Evolutionary conservation across 2,888 invertebrate genomes (phyloP), one percentile per base, ranked within the genome.

Genomic region (Synergus japonicus): DNA sequence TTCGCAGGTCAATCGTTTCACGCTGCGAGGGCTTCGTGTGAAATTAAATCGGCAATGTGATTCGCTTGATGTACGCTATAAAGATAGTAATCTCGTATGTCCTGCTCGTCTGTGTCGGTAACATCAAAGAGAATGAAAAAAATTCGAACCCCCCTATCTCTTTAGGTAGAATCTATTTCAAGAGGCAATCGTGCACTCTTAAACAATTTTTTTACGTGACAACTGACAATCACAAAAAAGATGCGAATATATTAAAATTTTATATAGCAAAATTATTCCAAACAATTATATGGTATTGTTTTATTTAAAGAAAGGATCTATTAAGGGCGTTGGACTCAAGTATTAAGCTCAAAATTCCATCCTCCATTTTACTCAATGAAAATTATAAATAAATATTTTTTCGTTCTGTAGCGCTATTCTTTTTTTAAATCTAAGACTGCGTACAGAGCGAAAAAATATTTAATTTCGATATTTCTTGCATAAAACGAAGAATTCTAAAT

Each of bases 21-120:
- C 69, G 69, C 46, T 44, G 46, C 22, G 69, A 69, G 46, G 44
- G 49, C 46, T 69, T 69, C 69, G 69, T 69, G 69, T 69, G 69
- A 69, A 69, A 69, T 69, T 69, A 69, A 69, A 69, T 69, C 69
- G 69, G 69, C 69, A 69, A 69, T 69, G 44, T 46, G 69, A 69
- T 69, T 69, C 69, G 69, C 69, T 69, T 69, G 69, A 69, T 69
- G 69, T 69, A 29, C 46, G 69, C 46, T 69, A 49, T 69, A 69
- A 69, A 69, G 69, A 69, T 69, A 69, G 29, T 69, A 69, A 29
- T 69, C 69, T 69, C 49, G n/a, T 8, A 69, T 69, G 46, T 69
- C 69, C 69, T 69, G 69, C 69, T 69, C 44, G 69, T 2, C 8
- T 22, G 49, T 69, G 69, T 15, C 69, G 69, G 69, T 69, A 69